Base-by-base conservation (phyloP, 2,888 invertebrate species). In the Scaptomyza reducta region DNA sequence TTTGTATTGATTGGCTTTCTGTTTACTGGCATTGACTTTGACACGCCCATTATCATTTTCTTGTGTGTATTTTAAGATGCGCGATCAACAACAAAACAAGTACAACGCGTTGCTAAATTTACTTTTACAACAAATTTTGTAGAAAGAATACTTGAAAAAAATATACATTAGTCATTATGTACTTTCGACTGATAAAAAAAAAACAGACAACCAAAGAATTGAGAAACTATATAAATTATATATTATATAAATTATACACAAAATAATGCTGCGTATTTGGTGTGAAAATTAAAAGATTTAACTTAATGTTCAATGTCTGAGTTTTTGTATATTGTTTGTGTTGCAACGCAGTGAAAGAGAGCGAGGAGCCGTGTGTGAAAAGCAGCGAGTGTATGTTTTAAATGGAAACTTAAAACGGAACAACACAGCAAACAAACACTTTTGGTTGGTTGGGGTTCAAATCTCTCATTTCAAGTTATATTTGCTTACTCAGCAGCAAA, bases 1-100 rank as follows among this genome's bases (percentile, higher is more conserved):
- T 85, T 82, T 87, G 78, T 79, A 77, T 50, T 82, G 81, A 77
- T 50, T 82, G 83, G 87, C 88, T 86, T 84, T 89, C 79, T 80
- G 84, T 87, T 76, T 80, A 74, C 78, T 82, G 79, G 82, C 70
- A 62, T 79, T 81, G 87, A 68, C 65, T 63, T 40, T 77, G 76
- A 68, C 62, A 70, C 80, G 77, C 74, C 77, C 77, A 80, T 70
- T 68, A 47, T 74, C 53, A 53, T 73, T 55, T 53, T 40, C 40
- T 16, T 57, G 53, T 44, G 45, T 72, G 7, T 31, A 9, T 33
- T 13, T 18, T 47, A 33, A 18, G 74, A 68, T 69, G 70, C 74
- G 74, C 79, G 78, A 79, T 61, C 46, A 77, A 69, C 60, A 75
- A 82, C 73, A 73, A 72, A 73, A 83, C 56, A 79, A 79, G 70